Evolutionary conservation across 2,888 invertebrate genomes (phyloP).

Genomic region (Melikaiella ostensackeni): DNA sequence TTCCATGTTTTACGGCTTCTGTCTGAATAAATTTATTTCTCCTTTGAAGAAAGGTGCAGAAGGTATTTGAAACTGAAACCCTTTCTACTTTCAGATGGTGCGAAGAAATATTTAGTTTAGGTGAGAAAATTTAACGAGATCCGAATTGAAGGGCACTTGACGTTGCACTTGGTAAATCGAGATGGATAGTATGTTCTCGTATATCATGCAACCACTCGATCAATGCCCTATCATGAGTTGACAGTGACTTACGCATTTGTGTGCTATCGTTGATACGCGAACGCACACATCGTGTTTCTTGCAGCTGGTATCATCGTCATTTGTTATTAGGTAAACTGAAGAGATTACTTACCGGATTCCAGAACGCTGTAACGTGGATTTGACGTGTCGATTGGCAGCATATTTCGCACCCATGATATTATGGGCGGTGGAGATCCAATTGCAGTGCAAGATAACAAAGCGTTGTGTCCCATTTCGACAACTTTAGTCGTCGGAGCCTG

Average conservation of each 20-base stretch:
- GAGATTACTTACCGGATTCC: conserved; percentile 83
- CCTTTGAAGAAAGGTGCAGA: background rate
- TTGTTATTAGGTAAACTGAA: conserved; percentile 13
- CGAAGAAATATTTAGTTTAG: conserved; percentile 7
- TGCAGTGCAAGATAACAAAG: conserved; percentile 93
- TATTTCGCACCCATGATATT: conserved; percentile 96
- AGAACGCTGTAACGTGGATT: conserved; percentile 92
- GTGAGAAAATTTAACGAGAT: conserved; percentile 28
- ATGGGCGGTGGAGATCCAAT: conserved; percentile 89
- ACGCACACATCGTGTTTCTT: background rate
- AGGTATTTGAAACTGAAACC: background rate
- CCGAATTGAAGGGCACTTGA: conserved; percentile 49
- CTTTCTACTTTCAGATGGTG: background rate
- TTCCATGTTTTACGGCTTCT: background rate
- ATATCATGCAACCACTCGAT: conserved; percentile 74
- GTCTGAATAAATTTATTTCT: background rate
- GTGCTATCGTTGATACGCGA: background rate
- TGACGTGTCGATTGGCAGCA: conserved; percentile 90
- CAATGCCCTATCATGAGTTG: conserved; percentile 69
- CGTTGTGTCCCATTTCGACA: conserved; percentile 96
- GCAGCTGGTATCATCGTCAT: background rate
- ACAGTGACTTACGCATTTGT: conserved; percentile 69
- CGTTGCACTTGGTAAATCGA: conserved; percentile 63
- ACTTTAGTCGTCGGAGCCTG: conserved; percentile 94
- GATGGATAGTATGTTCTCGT: conserved; percentile 71